Evolutionary conservation across 2,113 vertebrate species (phyloP).

Genomic region (Pedionomus torquatus): DNA sequence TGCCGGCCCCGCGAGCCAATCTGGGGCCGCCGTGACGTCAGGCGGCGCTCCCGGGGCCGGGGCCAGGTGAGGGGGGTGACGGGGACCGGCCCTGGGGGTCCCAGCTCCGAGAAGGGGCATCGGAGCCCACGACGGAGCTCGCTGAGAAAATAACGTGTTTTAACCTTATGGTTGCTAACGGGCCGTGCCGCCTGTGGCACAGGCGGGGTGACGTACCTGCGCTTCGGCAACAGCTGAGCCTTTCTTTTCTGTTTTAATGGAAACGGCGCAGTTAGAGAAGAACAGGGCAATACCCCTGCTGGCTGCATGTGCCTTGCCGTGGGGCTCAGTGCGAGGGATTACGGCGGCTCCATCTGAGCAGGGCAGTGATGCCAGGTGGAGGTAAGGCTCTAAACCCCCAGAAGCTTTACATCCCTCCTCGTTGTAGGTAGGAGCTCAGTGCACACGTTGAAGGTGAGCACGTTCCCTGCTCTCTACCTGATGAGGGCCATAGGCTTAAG

Average conservation of each 20-base stretch:
- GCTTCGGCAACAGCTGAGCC: accelerated
- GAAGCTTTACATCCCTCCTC: background rate
- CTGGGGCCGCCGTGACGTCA: constrained; percentile 89
- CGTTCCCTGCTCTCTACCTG: background rate
- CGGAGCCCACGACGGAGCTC: accelerated
- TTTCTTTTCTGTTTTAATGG: accelerated
- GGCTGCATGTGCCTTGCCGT: background rate
- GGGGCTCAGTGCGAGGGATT: background rate
- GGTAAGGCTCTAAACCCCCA: background rate
- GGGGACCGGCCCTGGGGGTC: background rate
- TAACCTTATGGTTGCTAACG: accelerated
- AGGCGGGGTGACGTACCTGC: background rate
- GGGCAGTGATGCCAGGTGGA: background rate
- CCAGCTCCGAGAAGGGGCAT: background rate
- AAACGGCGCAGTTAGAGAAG: background rate
- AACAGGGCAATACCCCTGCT: no score
- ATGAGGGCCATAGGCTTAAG: background rate
- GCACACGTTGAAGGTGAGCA: background rate
- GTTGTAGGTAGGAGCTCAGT: background rate
- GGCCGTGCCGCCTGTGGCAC: background rate
- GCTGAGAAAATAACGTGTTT: accelerated
- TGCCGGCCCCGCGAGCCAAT: constrained; percentile 81
- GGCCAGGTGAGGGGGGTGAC: background rate
- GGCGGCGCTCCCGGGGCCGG: constrained; percentile 53
- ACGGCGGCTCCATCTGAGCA: background rate